Conservation (phyloP, 2,113 vertebrate species). For the Osmerus eperlanus region DNA sequence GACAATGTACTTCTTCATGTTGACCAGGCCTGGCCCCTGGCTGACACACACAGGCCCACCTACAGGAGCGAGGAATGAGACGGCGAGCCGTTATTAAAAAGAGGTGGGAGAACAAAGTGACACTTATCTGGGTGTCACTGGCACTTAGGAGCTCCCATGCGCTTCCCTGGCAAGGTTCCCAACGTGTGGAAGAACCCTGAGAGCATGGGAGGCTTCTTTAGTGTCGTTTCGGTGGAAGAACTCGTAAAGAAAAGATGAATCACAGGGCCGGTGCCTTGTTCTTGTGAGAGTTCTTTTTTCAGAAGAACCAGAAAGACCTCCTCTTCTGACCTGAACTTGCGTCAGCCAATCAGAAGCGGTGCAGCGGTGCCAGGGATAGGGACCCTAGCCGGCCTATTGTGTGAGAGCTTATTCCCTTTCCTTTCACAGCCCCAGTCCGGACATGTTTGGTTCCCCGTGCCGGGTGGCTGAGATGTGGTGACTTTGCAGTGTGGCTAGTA, state of each 20-base stretch:
- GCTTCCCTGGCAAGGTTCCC: too few species aligned
- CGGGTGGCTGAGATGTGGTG: too few species aligned
- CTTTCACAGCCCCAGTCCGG: not conserved
- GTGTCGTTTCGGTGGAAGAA: not conserved
- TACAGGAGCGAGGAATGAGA: not conserved
- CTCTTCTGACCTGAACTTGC: not conserved
- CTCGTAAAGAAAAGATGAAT: not conserved
- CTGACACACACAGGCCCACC: not conserved
- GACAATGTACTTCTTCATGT: conserved; percentile 28
- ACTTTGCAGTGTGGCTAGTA: too few species aligned
- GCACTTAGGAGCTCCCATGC: too few species aligned
- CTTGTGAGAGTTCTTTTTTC: not conserved
- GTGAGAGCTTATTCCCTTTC: not conserved
- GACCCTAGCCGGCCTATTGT: not conserved
- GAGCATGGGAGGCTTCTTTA: not conserved
- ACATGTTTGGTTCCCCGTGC: too few species aligned
- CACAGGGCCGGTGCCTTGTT: not conserved
- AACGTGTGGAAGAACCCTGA: too few species aligned
- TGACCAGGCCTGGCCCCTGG: not conserved
- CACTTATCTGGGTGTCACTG: too few species aligned
- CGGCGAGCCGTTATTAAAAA: not conserved
- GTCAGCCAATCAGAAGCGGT: not conserved
- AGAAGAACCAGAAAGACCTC: not conserved
- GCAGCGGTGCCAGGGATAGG: not conserved
- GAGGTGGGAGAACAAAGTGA: not conserved